Evolutionary conservation across 2,888 invertebrate species (phyloP), one percentile per base, ranked within the genome.

Genomic region (Cephus pygmeus): DNA sequence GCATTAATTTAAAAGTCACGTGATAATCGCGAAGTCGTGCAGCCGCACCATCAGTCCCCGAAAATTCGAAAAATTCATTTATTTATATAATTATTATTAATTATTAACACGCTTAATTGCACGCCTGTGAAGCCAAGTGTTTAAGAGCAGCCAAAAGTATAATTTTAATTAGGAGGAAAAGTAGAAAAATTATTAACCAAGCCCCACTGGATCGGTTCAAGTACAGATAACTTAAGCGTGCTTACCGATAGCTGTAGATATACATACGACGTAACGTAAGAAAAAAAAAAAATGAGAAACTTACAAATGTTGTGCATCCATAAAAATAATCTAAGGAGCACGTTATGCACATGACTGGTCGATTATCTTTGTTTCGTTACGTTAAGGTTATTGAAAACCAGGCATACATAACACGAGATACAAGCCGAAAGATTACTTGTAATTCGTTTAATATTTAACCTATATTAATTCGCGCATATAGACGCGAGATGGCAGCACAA

Each of bases 1-100:
- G 88, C 88, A 76, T 84, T 82, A 85, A 84, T 87, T 82, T 84
- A 84, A 84, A 85, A 85, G 83, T 85, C 87, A 89, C 88, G 86
- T 89, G 89, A 90, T 23, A 89, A 90, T 89, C 87, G 56, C 56
- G 56, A 23, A 56, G 56, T 23, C 56, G 56, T 56, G 56, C 56
- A 56, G 56, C 23, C 56, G 56, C 56, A 56, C 56, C 56, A 56
- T 56, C 56, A 56, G 56, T 56, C 56, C 56, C 56, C 56, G 56
- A 56, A 56, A 56, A 56, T 40, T 40, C 40, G 40, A 40, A 40
- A 40, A 15, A 9, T 56, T 56, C 9, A 56, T 56, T 56, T 56
- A 56, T 56, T 56, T 56, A 23, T 56, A 23, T 56, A 56, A 56
- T 56, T 56, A 56, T 56, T 2, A 56, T 56, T 56, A 56, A 56